Base-by-base conservation (phyloP, 2,888 invertebrate genomes). In the Altica lythri region DNA sequence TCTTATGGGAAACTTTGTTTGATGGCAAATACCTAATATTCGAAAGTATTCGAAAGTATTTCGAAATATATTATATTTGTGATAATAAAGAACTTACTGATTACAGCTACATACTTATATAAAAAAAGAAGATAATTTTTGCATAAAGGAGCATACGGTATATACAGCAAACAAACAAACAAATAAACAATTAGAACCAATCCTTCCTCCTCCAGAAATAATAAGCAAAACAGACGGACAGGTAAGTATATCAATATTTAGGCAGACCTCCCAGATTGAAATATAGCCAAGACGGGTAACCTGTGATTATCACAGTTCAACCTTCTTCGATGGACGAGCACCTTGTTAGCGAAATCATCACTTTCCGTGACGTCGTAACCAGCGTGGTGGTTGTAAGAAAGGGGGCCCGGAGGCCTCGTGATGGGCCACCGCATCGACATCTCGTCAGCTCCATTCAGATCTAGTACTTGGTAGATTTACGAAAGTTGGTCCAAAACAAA, bases 281-380 rank as follows among this genome's bases (percentile, higher is more conserved):
- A 68, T 67, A 68, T 67, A 65, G 65, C 62, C 66, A 55, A 61
- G 61, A 55, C 62, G 68, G 25, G 42, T 34, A 72, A 72, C 72
- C 72, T 65, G 70, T 74, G 69, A 74, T 74, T 74, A 74, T 72
- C 68, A 68, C 60, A 68, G 71, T 64, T 68, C 71, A 63, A 69
- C 71, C 72, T 68, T 66, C 67, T 65, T 60, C 65, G 68, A 65
- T 65, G 67, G 65, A 64, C 64, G 71, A 70, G 73, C 74, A 71
- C 72, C 74, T 74, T 74, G 74, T 74, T 74, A 74, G 74, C 73
- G 67, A 74, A 74, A 74, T 73, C 73, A 73, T 73, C 74, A 72
- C 71, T 71, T 68, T 68, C 68, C 69, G 69, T 70, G 71, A 71
- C 70, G 67, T 64, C 57, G 62, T 60, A 58, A 63, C 60, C 47